Base-by-base conservation (phyloP, 2,113 vertebrate genomes). In the Rhinolophus ferrumequinum region DNA sequence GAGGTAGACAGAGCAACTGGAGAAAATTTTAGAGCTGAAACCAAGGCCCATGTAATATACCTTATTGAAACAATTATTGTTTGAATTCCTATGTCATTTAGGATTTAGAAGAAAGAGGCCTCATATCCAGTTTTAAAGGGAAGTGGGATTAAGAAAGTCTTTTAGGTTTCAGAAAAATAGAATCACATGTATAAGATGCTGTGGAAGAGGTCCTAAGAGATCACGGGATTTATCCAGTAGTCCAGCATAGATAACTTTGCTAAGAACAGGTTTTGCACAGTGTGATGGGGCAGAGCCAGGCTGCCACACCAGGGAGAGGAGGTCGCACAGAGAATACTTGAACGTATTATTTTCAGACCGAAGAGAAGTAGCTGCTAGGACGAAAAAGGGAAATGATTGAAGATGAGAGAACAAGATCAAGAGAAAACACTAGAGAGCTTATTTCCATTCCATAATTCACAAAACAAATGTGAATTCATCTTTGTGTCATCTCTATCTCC, bases 281-380 rank as follows among this genome's bases (percentile, higher is more conserved):
- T 60, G 26, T 67, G n/a, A 1, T 38, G 8, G 21, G 67, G 2
- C 50, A 66, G 44, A 56, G 18, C 16, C 6, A 18, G 33, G 64
- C 47, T 44, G 33, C 75, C 56, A 30, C 4, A 30, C 60, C 24
- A 50, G 69, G 22, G 35, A 35, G 47, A 69, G 33, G 26, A 2
- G 66, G 11, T 35, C 82, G 5, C 16, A 6, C 6, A 66, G 56
- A 16, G 8, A 97, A 94, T 38, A n/a, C 75, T 96, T 81, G 77
- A 86, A 33, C 3, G 0, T 86, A 83, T 73, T 95, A 96, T 94
- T 97, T 96, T 96, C 85, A 96, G 93, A 75, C 44, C 30, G 88
- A 95, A 93, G 76, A 91, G 50, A 90, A 88, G 88, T 79, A 95
- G 82, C 88, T 93, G 47, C 72, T 64, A 56, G 8, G 26, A 12